phyloP scores from a whole-genome alignment of 1,140 invertebrate genomes.

The Drosophila mayri region DNA sequence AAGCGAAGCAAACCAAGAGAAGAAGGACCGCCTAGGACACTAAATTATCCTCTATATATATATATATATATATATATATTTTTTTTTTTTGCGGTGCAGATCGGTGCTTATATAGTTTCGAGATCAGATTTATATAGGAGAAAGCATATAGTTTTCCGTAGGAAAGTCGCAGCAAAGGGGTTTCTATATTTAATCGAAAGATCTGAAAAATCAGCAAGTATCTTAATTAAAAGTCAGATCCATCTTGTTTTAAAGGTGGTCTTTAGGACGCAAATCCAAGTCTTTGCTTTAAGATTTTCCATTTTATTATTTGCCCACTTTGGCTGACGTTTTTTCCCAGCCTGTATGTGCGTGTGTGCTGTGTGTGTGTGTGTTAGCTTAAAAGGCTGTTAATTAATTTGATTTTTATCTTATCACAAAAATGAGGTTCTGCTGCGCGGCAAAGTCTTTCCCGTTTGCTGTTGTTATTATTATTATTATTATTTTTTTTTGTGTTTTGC shows the following conservation, averaged over 20 bases:
- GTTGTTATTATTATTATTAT: constrained; percentile 30
- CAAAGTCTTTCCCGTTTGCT: constrained; percentile 19
- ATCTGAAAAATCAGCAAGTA: not conserved
- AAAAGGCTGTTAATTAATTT: constrained; percentile 76
- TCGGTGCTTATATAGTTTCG: not conserved
- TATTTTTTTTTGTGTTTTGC: constrained; percentile 22
- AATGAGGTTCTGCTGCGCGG: constrained; percentile 62
- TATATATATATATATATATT: too few relatives aligned
- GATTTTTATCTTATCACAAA: constrained; percentile 72
- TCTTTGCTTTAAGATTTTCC: constrained; percentile 6
- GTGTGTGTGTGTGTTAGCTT: constrained; percentile 28
- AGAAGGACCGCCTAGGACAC: constrained; percentile 1
- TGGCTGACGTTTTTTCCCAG: constrained; percentile 24
- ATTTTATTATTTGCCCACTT: not conserved
- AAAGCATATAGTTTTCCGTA: not conserved
- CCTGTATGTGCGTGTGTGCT: not conserved
- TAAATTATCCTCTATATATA: not conserved
- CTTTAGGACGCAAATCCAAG: not conserved
- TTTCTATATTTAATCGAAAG: not conserved
- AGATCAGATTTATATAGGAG: not conserved
- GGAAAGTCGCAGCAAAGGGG: not conserved
- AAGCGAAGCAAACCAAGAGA: not conserved
- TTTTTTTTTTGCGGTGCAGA: constrained; percentile 8
- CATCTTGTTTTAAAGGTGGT: constrained; percentile 20
- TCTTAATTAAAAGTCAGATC: not conserved